Evolutionary conservation across 2,888 invertebrate species (phyloP), one percentile per base, ranked within the genome.

Genomic region (Osmoderma eremita): DNA sequence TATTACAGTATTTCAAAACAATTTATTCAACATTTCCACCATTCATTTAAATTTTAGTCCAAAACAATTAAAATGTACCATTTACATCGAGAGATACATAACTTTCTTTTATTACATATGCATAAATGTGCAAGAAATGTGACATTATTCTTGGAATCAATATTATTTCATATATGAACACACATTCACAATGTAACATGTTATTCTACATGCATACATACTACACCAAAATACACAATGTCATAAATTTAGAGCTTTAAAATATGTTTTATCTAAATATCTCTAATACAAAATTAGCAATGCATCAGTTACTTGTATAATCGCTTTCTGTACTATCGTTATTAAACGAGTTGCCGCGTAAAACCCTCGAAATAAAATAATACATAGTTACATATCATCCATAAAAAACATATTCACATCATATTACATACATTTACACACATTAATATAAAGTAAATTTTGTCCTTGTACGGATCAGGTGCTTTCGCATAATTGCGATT

Each of bases 401-500:
- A 30, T 36, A 15, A 45, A 48, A 36, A 61, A 45, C 58, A 45
- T 48, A 61, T 61, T 61, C 58, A 61, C 58, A 61, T 61, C 18
- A 30, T 38, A 18, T 18, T 39, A 53, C 53, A 53, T 53, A 17
- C 53, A 50, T 22, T 22, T 53, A 24, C 51, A 51, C 30, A 51
- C 42, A 53, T 53, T 53, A 38, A 30, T 30, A 61, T 45, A 45
- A 48, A 61, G 30, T 36, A 48, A 45, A 61, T 61, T 61, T 41
- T 48, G 58, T 61, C 58, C 58, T 61, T 61, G 58, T 61, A 45
- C 58, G 24, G 48, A 61, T 61, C 58, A 61, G 58, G 45, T 45
- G 58, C 48, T 61, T 61, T 48, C 45, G 58, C 45, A 45, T 61
- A 45, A 22, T 24, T 24, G 3, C 17, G 58, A 61, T 61, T 45